A percentile compares a stretch with the other conserved stretches of the same genome.
These are phyloP conservation scores for Papilio gigon DNA, from an alignment of 2,888 invertebrate genomes.

Conservation along the genomic window DNA sequence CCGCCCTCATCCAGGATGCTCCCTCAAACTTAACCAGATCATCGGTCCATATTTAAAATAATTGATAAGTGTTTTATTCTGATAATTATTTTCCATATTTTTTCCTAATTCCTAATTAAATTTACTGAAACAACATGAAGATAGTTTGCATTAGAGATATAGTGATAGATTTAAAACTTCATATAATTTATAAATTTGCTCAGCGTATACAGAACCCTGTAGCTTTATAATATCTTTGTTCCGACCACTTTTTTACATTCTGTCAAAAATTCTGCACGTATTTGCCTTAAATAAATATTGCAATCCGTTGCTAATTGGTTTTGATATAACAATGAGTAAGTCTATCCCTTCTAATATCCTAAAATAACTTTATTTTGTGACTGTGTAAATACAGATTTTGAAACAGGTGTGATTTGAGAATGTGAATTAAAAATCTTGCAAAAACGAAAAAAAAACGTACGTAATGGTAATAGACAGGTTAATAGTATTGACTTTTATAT, in stretches of 20 bases:
- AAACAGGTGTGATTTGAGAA: background rate
- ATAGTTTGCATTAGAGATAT: background rate
- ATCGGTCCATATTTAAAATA: background rate
- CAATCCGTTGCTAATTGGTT: conserved; percentile 62
- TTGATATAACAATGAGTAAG: conserved; percentile 51
- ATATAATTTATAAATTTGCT: background rate
- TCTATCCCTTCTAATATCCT: conserved; percentile 43
- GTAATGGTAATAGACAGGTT: background rate
- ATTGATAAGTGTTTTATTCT: too few species aligned
- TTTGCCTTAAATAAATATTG: conserved; percentile 66
- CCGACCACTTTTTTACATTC: conserved; percentile 42
- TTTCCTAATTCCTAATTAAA: too few species aligned
- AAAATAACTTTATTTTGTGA: conserved; percentile 43
- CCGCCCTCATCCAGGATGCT: too few species aligned
- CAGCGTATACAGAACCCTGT: background rate
- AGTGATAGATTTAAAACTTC: too few species aligned
- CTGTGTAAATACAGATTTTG: conserved; percentile 32
- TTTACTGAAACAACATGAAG: too few species aligned
- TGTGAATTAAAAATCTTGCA: background rate
- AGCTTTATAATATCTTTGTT: background rate
- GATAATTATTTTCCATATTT: too few species aligned
- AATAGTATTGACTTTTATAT: background rate
- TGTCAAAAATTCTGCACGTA: conserved; percentile 63
- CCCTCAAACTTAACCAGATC: too few species aligned
- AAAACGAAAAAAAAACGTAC: background rate